Conservation (phyloP, 1,140 invertebrate species). For the Cyphomyrmex costatus region DNA sequence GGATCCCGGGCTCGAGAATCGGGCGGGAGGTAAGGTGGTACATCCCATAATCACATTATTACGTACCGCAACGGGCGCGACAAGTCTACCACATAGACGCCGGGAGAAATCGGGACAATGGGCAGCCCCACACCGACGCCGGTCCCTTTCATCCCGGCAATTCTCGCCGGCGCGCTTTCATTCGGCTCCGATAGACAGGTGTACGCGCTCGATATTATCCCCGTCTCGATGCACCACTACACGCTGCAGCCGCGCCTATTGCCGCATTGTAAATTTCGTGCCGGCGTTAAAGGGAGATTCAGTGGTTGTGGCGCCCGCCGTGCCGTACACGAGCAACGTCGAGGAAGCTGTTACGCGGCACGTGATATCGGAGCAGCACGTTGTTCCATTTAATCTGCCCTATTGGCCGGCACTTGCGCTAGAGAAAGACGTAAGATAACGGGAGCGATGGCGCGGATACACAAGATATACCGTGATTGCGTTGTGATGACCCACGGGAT, state of each 20-base stretch:
- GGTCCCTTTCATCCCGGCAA: conserved; percentile 45
- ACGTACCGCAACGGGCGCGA: conserved; percentile 52
- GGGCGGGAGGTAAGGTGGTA: conserved; percentile 18
- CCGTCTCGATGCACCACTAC: conserved; percentile 28
- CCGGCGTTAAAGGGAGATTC: conserved; percentile 22
- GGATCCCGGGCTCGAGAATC: conserved; percentile 28
- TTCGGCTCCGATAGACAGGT: conserved; percentile 55
- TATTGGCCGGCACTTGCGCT: conserved; percentile 39
- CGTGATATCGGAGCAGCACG: conserved; percentile 30
- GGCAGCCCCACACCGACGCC: conserved; percentile 17
- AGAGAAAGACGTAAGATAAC: conserved; percentile 30
- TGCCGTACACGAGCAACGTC: background rate
- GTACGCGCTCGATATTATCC: conserved; percentile 57
- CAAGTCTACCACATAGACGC: conserved; percentile 46
- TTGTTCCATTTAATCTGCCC: conserved; percentile 48
- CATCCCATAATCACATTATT: conserved; percentile 62
- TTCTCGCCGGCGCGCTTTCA: conserved; percentile 51
- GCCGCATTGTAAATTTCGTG: conserved; percentile 53
- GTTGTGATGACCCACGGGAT: background rate
- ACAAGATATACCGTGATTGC: conserved; percentile 16
- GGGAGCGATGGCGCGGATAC: background rate
- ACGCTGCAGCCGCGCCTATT: conserved; percentile 42
- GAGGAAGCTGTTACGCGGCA: conserved; percentile 40
- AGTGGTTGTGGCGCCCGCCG: background rate
- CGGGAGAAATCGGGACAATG: conserved; percentile 49